Conservation (phyloP, 2,888 invertebrate species). For the Crioceris asparagi region DNA sequence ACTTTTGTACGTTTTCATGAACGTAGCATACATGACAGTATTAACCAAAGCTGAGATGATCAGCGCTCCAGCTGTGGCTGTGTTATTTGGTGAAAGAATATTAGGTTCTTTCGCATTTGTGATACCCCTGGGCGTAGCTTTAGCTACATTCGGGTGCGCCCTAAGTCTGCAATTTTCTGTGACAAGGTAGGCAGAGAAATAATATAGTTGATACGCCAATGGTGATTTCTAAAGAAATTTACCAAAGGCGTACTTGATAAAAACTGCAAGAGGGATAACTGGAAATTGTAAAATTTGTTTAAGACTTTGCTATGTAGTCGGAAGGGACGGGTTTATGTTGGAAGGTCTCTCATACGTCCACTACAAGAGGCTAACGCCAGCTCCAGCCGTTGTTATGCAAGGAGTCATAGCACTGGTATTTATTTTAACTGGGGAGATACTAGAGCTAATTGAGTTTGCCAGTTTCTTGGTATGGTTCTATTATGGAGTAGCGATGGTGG, state of each 20-base stretch:
- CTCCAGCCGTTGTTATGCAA: constrained; percentile 73
- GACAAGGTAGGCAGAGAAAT: constrained; percentile 42
- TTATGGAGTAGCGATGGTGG: constrained; percentile 73
- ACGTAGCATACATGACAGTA: constrained; percentile 78
- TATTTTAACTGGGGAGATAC: constrained; percentile 63
- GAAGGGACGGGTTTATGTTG: constrained; percentile 70
- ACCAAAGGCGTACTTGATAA: too few relatives aligned
- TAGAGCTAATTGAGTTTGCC: constrained; percentile 68
- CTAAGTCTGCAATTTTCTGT: constrained; percentile 69
- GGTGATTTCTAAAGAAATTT: too few relatives aligned
- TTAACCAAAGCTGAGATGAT: constrained; percentile 62
- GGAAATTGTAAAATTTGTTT: too few relatives aligned
- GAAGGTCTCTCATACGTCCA: constrained; percentile 72
- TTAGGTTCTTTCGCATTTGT: constrained; percentile 55
- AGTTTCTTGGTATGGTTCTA: constrained; percentile 83
- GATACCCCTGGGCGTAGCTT: constrained; percentile 66
- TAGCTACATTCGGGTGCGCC: constrained; percentile 70
- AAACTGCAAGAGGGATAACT: too few relatives aligned
- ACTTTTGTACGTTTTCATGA: constrained; percentile 69
- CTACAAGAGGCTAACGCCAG: constrained; percentile 60
- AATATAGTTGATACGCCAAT: constrained; percentile 1
- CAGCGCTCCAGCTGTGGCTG: constrained; percentile 66
- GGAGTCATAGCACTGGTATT: constrained; percentile 61
- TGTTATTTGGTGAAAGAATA: constrained; percentile 57
- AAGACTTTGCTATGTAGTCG: constrained; percentile 74